Evolutionary conservation across 2,113 vertebrate genomes (phyloP), one percentile per base, ranked within the genome.

Genomic region (cat (Felis catus)): DNA sequence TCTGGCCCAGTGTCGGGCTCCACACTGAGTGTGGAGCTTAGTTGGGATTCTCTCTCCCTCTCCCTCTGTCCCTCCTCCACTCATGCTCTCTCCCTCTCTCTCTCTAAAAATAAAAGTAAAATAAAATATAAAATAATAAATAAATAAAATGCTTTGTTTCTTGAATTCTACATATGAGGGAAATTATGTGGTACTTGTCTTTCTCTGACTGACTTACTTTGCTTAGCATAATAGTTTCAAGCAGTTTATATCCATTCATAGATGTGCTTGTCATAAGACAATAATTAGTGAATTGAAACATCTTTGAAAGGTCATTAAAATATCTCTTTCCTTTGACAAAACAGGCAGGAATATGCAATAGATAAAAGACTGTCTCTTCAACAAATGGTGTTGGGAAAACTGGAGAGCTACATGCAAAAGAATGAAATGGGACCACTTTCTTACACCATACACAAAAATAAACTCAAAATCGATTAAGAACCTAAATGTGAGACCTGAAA

Each of bases 201-300:
- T 78, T 78, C 41, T 76, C 41, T 45, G 41, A 74, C 36, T 74
- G 36, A 76, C 25, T 45, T 41, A 73, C 23, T 39, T 76, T 1
- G 3, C 25, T 45, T 27, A 45, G 73, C 39, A 16, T 76, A 76
- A 45, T 29, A 82, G 48, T 82, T n/a, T 12, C 48, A 65, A 48
- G 33, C 58, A 74, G 18, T 83, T 92, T 55, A 36, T 39, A 48
- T 4, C 61, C 25, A 51, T 92, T 78, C 83, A 12, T 29, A 65
- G 16, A 31, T 29, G 9, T 71, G 36, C 23, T 63, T 55, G 13
- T 16, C 58, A 63, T 18, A 71, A 41, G 89, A 23, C 78, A 58
- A 7, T 78, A 95, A 70, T 82, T 31, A 95, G 36, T 68, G 41
- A 76, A 91, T 2, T 65, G n/a, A 94, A 97, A 70, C 45, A 66